A percentile compares a stretch with the other conserved stretches of the same genome.
Evolutionary conservation across 1,140 invertebrate species (phyloP).

Genomic region (Delia radicum): DNA sequence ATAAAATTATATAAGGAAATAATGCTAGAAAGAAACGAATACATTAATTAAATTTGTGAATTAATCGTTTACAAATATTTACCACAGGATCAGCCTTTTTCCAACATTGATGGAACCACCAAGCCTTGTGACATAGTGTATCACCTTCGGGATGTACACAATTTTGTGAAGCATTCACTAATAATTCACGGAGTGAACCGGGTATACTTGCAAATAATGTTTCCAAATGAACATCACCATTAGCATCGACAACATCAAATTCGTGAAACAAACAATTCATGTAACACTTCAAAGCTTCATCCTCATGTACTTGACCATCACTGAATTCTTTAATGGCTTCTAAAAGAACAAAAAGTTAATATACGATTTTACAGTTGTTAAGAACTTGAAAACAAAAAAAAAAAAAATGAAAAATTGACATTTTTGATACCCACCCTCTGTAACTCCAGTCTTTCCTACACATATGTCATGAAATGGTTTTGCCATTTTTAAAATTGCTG

Average conservation of each 20-base stretch:
- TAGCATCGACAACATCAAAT: conserved; percentile 44
- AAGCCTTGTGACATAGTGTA: conserved; percentile 47
- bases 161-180: conserved; percentile 40
- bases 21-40: conserved; percentile 14
- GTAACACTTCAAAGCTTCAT: conserved; percentile 45
- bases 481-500: conserved; percentile 46
- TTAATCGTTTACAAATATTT: background rate
- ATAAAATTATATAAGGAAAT: conserved; percentile 11
- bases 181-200: conserved; percentile 32
- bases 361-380: too few relatives aligned
- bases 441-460: conserved; percentile 49
- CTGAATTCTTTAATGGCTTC: conserved; percentile 50
- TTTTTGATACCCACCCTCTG: conserved; percentile 37
- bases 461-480: conserved; percentile 50
- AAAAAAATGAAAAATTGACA: background rate
- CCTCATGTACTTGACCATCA: conserved; percentile 44
- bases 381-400: background rate
- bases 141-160: conserved; percentile 46
- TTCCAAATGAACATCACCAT: conserved; percentile 48
- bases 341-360: too few relatives aligned
- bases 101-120: conserved; percentile 53
- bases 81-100: conserved; percentile 49
- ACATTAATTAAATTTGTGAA: background rate
- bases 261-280: conserved; percentile 52
- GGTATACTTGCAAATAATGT: conserved; percentile 38